Percentiles rank a stretch among this genome's conserved stretches.
Conservation (phyloP, 2,888 invertebrate species). For the Scaptomyza reducta region DNA sequence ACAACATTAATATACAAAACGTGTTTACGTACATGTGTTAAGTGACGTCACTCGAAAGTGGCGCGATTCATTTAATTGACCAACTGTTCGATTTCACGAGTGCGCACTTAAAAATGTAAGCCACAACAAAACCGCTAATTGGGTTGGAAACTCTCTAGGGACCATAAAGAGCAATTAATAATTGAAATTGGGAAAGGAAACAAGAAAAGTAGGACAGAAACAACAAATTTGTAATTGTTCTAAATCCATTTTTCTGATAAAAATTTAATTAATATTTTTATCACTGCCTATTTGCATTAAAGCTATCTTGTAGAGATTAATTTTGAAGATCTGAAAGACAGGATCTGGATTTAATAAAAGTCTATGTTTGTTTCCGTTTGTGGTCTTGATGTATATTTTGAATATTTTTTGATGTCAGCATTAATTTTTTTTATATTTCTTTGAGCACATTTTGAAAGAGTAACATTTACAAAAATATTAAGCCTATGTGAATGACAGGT, state of each 20-base stretch:
- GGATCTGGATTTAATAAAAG: not conserved
- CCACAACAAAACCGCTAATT: not conserved
- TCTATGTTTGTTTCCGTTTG: slow-evolving; percentile 19
- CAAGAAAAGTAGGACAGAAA: not conserved
- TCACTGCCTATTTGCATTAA: not conserved
- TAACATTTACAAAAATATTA: slow-evolving; percentile 46
- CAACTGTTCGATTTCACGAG: slow-evolving; percentile 19
- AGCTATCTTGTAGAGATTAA: not conserved
- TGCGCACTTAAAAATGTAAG: slow-evolving; percentile 9
- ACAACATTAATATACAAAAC: not conserved
- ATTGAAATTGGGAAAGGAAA: not conserved
- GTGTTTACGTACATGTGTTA: not conserved
- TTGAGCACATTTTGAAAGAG: slow-evolving; percentile 64
- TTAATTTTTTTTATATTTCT: slow-evolving; percentile 20
- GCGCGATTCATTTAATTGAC: slow-evolving; percentile 34
- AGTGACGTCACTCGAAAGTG: slow-evolving; percentile 42
- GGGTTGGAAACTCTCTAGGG: not conserved
- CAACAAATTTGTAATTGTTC: not conserved
- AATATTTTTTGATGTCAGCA: slow-evolving; percentile 29
- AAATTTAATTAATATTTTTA: not conserved
- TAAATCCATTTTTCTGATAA: not conserved
- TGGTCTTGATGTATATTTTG: slow-evolving; percentile 38
- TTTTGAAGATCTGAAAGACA: not conserved
- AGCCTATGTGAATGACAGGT: slow-evolving; percentile 55
- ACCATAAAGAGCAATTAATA: not conserved